Evolutionary conservation across 1,140 invertebrate species (phyloP), one percentile per base, ranked within the genome.

Genomic region (Olivierus martensii): DNA sequence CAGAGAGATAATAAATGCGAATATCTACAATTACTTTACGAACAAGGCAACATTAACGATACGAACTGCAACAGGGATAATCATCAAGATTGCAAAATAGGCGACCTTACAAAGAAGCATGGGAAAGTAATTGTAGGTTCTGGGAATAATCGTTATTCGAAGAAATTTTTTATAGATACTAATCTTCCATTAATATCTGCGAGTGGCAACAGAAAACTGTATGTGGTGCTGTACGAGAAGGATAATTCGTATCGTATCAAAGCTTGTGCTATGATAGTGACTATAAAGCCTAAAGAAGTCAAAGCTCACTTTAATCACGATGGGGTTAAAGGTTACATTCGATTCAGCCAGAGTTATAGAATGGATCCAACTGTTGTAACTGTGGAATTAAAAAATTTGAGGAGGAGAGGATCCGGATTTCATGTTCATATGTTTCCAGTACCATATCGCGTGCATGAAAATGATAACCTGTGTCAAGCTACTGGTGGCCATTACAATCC

Each of bases 281-380:
- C 65, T 17, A 62, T 73, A 22, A 59, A 49, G 15, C 58, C 61
- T 9, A 66, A 66, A 50, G 58, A 62, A 51, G 64, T 53, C 56
- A 83, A 83, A 62, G 79, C 80, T 3, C 67, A 81, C 5, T 79
- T 95, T 39, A 83, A 84, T 68, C 76, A 79, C 41, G 78, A 80
- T 42, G 88, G 88, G 3, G 80, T 94, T 3, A 79, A 77, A 64
- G 90, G 89, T 0, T 77, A 82, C 44, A 51, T 62, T 15, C 37
- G 51, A 2, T 77, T 95, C 28, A 76, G 73, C 9, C 92, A 96
- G 71, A 75, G 79, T 18, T 88, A 85, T 0, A 80, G 79, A 7
- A 91, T 87, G 63, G 81, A 89, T 68, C 81, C 84, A 0, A 91
- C 89, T 0, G 82, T 80, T 70, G 70, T 88, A 0, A 79, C 79